phyloP scores from a whole-genome alignment of 1,140 invertebrate genomes.

The Brachionus koreanus region DNA sequence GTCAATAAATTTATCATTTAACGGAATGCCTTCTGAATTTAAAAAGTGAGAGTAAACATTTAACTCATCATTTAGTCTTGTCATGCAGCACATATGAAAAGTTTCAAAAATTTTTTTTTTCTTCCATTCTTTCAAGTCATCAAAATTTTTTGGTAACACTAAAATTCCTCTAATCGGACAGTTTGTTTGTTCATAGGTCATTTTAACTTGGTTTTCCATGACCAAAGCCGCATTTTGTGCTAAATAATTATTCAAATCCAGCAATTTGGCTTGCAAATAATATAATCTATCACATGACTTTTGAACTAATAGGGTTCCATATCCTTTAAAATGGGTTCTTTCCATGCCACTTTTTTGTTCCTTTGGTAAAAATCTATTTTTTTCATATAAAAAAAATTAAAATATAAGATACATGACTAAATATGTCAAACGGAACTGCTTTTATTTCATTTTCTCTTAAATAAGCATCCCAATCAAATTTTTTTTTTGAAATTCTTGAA shows the following conservation, averaged over 20 bases:
- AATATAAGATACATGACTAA: neutral
- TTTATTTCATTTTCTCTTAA: neutral
- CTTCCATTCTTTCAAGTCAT: neutral
- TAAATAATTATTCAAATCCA: neutral
- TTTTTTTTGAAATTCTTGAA: neutral
- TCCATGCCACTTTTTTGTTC: conserved; percentile 4
- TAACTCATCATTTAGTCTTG: neutral
- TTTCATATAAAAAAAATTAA: neutral
- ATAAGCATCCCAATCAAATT: neutral
- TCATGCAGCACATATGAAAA: neutral
- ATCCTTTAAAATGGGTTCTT: neutral
- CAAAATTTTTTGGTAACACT: neutral
- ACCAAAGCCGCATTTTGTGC: neutral
- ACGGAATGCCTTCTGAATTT: neutral
- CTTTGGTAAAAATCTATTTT: neutral
- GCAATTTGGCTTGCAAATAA: neutral
- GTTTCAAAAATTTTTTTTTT: neutral
- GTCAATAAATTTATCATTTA: neutral
- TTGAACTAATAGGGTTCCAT: neutral
- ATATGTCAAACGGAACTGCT: neutral
- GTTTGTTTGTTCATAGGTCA: neutral
- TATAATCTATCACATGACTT: neutral
- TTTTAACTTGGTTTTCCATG: neutral
- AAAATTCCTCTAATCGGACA: neutral
- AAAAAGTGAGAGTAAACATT: neutral